Evolutionary conservation across 2,797 vertebrate species (phyloP).

Genomic region (Vireo griseus): DNA sequence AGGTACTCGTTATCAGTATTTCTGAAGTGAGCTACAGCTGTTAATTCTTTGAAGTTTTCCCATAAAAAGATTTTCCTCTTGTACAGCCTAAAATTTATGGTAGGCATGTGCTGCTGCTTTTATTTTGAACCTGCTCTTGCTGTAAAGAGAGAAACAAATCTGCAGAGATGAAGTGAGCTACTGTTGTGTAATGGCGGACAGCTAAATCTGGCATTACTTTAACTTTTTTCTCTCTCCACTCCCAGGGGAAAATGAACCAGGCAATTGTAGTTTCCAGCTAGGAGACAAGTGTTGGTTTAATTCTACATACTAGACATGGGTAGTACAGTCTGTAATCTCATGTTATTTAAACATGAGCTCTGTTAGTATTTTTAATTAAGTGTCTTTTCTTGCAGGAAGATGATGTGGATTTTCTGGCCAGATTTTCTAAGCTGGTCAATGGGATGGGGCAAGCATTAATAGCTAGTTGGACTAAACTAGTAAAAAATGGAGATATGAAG

Average conservation of each 20-base stretch:
- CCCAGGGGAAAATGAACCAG: neutral
- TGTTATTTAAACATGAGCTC: neutral
- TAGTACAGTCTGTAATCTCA: neutral
- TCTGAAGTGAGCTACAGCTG: neutral
- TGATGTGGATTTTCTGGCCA: constrained; percentile 97
- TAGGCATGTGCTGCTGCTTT: neutral
- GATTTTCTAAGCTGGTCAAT: constrained; percentile 94
- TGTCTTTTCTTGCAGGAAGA: constrained; percentile 82
- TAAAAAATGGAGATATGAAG: constrained; percentile 84
- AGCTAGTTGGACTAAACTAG: constrained; percentile 92
- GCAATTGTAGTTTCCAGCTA: neutral
- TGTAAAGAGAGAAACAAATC: neutral
- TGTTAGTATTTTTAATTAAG: neutral
- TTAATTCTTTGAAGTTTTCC: neutral
- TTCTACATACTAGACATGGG: neutral
- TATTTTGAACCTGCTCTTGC: neutral
- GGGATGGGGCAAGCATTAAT: constrained; percentile 97
- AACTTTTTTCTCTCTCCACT: neutral
- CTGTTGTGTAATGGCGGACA: neutral
- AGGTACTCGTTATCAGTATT: neutral
- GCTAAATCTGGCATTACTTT: neutral
- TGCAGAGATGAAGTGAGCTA: neutral
- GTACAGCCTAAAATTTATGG: neutral
- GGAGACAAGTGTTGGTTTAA: neutral
- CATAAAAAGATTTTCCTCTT: neutral